A percentile compares a stretch with the other conserved stretches of the same genome.
These are phyloP conservation scores for Lamellibrachia columna DNA, from an alignment of 2,888 invertebrate genomes.

Conservation along the genomic window DNA sequence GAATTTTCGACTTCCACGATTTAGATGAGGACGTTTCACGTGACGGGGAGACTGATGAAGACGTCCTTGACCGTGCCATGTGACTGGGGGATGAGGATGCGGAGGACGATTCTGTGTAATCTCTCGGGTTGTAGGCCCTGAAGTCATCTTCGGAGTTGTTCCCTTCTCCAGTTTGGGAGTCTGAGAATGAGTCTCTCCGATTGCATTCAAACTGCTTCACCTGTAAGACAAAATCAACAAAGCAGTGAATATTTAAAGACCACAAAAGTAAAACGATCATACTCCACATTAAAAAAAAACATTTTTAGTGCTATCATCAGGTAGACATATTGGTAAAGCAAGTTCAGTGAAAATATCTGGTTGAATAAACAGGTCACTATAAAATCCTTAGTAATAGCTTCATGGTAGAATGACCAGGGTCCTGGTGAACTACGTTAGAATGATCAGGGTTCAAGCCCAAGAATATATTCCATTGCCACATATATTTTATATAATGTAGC, in stretches of 20 bases:
- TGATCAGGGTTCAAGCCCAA: no score
- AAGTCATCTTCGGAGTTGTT: neutral
- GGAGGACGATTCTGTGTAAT: neutral
- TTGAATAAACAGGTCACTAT: no score
- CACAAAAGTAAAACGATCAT: no score
- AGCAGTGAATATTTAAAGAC: neutral
- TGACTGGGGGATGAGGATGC: neutral
- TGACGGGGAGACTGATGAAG: neutral
- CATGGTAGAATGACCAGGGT: no score
- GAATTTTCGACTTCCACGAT: slow-evolving; percentile 12
- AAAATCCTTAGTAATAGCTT: no score
- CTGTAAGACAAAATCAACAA: neutral
- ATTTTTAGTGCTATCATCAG: no score
- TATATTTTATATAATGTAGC: no score
- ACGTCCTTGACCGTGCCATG: neutral
- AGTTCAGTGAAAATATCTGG: no score
- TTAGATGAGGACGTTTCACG: neutral
- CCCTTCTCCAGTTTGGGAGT: neutral
- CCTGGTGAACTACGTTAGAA: no score
- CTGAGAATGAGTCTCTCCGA: neutral
- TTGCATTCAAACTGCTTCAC: slow-evolving; percentile 4
- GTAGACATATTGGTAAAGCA: no score
- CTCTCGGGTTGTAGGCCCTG: neutral
- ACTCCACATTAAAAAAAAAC: no score
- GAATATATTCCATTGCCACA: no score